These are phyloP conservation scores for Drosophila pseudotakahashii DNA, from an alignment of 2,888 invertebrate species.

Conservation along the genomic window DNA sequence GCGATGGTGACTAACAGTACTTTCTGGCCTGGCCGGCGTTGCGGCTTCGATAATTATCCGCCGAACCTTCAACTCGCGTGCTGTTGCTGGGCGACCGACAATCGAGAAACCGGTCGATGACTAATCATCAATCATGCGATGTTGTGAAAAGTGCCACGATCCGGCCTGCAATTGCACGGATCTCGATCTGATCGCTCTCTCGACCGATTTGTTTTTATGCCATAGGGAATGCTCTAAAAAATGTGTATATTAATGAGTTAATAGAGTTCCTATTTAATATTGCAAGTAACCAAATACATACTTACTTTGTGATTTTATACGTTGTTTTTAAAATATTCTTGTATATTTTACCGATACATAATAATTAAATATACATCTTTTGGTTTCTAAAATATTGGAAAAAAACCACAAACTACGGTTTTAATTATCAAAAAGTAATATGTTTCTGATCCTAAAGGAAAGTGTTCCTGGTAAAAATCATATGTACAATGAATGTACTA, in stretches of 20 bases:
- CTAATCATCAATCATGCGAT: conserved; percentile 80
- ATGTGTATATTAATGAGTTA: no score
- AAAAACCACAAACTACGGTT: no score
- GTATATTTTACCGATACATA: no score
- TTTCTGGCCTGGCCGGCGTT: conserved; percentile 45
- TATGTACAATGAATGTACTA: no score
- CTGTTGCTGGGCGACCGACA: conserved; percentile 49
- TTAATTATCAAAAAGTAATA: no score
- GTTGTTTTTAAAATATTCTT: no score
- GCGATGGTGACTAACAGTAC: conserved; percentile 72
- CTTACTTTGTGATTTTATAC: no score
- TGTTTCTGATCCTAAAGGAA: no score
- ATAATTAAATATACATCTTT: no score
- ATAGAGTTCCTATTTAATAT: not conserved
- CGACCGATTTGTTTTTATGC: not conserved
- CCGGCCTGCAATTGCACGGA: conserved; percentile 57
- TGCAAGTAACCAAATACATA: no score
- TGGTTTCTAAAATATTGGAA: no score
- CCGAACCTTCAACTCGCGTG: conserved; percentile 78
- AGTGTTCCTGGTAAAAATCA: no score
- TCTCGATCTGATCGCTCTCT: conserved; percentile 50
- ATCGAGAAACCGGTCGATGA: conserved; percentile 72
- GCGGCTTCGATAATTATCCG: conserved; percentile 68
- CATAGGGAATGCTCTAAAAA: not conserved
- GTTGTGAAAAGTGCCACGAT: conserved; percentile 70